Conservation (phyloP, 2,113 vertebrate species). For the Dromiciops gliroides region DNA sequence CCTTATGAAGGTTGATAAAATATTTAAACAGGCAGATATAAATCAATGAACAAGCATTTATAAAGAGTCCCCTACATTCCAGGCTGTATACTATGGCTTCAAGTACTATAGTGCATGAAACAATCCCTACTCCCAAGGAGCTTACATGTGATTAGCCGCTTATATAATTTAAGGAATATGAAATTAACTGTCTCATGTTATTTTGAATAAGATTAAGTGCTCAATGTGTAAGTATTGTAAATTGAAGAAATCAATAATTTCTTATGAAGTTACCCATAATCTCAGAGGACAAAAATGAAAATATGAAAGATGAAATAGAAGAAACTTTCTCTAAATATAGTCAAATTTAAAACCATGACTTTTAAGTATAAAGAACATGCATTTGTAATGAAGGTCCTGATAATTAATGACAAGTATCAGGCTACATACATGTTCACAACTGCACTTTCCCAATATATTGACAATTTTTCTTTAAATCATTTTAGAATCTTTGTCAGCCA, state of each 20-base stretch:
- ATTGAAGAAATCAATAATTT: conserved; percentile 5
- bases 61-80: background rate
- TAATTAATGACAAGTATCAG: background rate
- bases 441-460: background rate
- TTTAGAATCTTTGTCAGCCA: background rate
- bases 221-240: background rate
- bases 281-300: background rate
- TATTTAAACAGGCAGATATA: background rate
- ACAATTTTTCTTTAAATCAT: background rate
- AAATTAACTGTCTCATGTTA: conserved; percentile 8
- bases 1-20: background rate
- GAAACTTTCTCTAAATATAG: background rate
- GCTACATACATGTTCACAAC: background rate
- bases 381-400: background rate
- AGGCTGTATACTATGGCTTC: background rate
- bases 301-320: conserved; percentile 5
- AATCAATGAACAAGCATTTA: background rate
- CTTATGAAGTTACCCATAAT: background rate
- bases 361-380: background rate
- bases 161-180: background rate
- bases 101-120: background rate
- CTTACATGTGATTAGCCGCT: background rate
- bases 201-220: conserved; percentile 3
- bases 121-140: background rate
- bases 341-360: background rate